Evolutionary conservation across 2,113 vertebrate species (phyloP), one percentile per base, ranked within the genome.

Genomic region (Pangasianodon gigas): DNA sequence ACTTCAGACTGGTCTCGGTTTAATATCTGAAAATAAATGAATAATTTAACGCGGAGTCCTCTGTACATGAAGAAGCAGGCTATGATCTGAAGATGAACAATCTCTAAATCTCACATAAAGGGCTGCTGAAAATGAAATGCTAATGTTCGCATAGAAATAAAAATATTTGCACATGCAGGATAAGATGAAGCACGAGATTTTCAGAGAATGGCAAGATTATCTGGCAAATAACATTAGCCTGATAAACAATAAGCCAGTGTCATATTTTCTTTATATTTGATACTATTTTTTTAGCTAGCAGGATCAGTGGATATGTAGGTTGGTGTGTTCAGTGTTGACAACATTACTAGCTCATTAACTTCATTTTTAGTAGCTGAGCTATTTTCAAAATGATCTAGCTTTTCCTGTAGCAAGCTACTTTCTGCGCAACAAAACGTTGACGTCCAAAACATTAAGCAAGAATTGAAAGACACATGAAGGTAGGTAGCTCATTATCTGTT

Each of bases 11-110:
- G 89, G 91, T 91, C 93, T 90, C 88, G 90, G 69, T 91, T 92
- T 91, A 84, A 92, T 91, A 93, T 93, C 94, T 95, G 93, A 94
- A 87, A 90, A 92, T 93, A 91, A 91, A 93, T 90, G 91, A 90
- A 91, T 65, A 80, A 88, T 92, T 88, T 89, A 93, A 93, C 89
- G 91, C 90, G 9, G 44, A 85, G 37, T 74, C n/a, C 46, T 85
- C 58, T 79, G 37, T 24, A 79, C 19, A 79, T 79, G 44, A 48
- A 46, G 44, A 79, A 52, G 14, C 79, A 32, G 29, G 5, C 26
- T 52, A 32, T 51, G 26, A 54, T 52, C 26, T 54, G 11, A 80
- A 51, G 46, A 75, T 44, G 71, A 75, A 29, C 77, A 16, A 51
- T 80, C 26, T 83, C 18, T 21, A 41, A 37, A 37, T 56, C 80